These are phyloP conservation scores for Karalla daura DNA, from an alignment of 2,797 vertebrate genomes.

Conservation along the genomic window DNA sequence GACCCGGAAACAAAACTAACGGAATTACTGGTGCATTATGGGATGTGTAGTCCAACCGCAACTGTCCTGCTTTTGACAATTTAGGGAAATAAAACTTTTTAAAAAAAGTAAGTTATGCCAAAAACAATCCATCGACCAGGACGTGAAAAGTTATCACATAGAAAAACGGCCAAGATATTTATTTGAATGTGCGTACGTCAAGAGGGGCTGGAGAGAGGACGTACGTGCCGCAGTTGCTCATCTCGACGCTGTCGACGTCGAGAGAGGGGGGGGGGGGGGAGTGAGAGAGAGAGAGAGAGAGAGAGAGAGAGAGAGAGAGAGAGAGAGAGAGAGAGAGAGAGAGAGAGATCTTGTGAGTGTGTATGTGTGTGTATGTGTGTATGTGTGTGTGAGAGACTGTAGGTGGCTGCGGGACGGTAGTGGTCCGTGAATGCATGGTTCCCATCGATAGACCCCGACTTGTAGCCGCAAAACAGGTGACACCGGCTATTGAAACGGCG, in stretches of 20 bases:
- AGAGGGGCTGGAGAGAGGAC: too few relatives aligned
- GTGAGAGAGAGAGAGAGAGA: too few relatives aligned
- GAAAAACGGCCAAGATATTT: background rate
- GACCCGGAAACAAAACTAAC: slow-evolving; percentile 65
- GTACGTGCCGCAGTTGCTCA: slow-evolving; percentile 15
- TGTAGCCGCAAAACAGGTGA: slow-evolving; percentile 35
- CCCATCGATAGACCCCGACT: slow-evolving; percentile 36
- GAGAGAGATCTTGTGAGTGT: too few relatives aligned
- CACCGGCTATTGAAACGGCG: slow-evolving; percentile 9
- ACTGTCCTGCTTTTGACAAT: accelerated
- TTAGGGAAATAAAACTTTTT: background rate
- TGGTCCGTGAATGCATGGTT: slow-evolving; percentile 61
- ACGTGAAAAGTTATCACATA: background rate
- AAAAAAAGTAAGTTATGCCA: background rate
- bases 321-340: too few relatives aligned
- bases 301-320: too few relatives aligned
- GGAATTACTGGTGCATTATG: slow-evolving; percentile 30
- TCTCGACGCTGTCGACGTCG: slow-evolving; percentile 38
- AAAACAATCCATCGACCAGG: background rate
- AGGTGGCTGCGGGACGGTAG: slow-evolving; percentile 35
- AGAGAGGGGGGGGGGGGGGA: too few relatives aligned
- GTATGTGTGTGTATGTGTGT: too few relatives aligned
- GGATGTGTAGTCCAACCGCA: slow-evolving; percentile 53
- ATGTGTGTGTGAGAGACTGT: too few relatives aligned
- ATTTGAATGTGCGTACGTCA: accelerated